phyloP scores from a whole-genome alignment of 2,888 invertebrate species.

The Hemithea aestivaria region DNA sequence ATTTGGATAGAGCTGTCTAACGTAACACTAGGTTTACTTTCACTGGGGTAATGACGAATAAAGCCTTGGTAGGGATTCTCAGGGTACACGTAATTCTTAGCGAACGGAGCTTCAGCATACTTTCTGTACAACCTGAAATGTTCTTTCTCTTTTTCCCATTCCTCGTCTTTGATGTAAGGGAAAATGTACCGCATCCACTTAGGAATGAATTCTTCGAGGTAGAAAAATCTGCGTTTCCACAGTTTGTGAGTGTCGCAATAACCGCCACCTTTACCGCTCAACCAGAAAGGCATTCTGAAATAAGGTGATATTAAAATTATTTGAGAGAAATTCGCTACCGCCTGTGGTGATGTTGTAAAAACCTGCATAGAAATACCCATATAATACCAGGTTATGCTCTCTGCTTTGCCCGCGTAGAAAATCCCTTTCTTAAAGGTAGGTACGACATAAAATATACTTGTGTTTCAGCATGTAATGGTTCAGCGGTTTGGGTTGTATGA shows the following conservation, averaged over 20 bases:
- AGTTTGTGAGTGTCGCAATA: constrained; percentile 48
- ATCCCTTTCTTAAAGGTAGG: too few relatives aligned
- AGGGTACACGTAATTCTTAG: constrained; percentile 37
- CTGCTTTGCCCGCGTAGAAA: too few relatives aligned
- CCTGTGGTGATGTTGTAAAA: too few relatives aligned
- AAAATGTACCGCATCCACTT: constrained; percentile 43
- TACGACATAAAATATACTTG: too few relatives aligned
- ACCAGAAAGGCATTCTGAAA: constrained; percentile 50
- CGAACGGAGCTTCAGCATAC: constrained; percentile 50
- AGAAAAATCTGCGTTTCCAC: constrained; percentile 53
- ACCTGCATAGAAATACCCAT: too few relatives aligned
- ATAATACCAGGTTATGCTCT: too few relatives aligned
- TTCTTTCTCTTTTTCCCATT: constrained; percentile 49
- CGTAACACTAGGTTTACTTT: constrained; percentile 1
- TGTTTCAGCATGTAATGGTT: too few relatives aligned
- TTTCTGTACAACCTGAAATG: constrained; percentile 45
- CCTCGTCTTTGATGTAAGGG: constrained; percentile 41
- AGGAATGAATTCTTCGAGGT: constrained; percentile 55
- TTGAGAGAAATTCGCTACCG: too few relatives aligned
- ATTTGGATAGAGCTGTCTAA: too few relatives aligned
- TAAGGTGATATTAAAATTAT: neutral
- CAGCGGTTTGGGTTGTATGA: too few relatives aligned
- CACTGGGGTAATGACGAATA: constrained; percentile 1
- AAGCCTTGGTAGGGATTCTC: constrained; percentile 7
- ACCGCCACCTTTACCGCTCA: constrained; percentile 43